Conservation (phyloP, 2,888 invertebrate species). For the Ectemnius continuus region DNA sequence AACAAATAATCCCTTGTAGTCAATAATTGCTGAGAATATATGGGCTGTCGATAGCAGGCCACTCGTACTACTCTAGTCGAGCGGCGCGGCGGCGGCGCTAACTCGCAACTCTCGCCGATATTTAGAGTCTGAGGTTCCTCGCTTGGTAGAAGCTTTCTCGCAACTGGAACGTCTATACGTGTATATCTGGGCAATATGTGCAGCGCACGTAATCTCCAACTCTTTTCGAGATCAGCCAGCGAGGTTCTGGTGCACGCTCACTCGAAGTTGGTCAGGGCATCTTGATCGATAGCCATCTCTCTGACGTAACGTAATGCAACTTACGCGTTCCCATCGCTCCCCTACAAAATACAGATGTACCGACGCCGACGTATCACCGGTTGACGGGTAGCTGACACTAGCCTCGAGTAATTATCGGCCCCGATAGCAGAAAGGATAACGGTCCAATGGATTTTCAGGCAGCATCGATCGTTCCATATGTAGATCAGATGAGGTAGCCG, state of each 20-base stretch:
- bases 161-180: constrained; percentile 8
- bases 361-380: too few relatives aligned
- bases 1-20: constrained; percentile 63
- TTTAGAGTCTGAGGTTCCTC: constrained; percentile 45
- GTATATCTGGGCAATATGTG: constrained; percentile 56
- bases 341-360: too few relatives aligned
- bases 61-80: too few relatives aligned
- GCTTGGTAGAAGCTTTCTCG: too few relatives aligned
- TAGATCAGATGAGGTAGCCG: not conserved
- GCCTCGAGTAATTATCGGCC: not conserved
- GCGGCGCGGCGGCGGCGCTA: too few relatives aligned
- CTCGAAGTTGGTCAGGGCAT: constrained; percentile 21
- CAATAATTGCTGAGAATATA: constrained; percentile 65
- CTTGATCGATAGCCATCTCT: constrained; percentile 21
- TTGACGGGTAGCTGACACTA: constrained; percentile 13
- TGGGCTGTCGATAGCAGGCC: constrained; percentile 43
- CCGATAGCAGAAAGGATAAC: constrained; percentile 17
- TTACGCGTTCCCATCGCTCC: too few relatives aligned
- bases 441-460: constrained; percentile 3
- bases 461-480: constrained; percentile 13
- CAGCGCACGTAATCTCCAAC: constrained; percentile 39
- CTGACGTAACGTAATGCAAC: too few relatives aligned
- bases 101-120: constrained; percentile 33
- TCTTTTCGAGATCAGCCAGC: constrained; percentile 26
- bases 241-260: too few relatives aligned